Evolutionary conservation across 1,140 invertebrate genomes (phyloP), one percentile per base, ranked within the genome.

Genomic region (Nephila pilipes): DNA sequence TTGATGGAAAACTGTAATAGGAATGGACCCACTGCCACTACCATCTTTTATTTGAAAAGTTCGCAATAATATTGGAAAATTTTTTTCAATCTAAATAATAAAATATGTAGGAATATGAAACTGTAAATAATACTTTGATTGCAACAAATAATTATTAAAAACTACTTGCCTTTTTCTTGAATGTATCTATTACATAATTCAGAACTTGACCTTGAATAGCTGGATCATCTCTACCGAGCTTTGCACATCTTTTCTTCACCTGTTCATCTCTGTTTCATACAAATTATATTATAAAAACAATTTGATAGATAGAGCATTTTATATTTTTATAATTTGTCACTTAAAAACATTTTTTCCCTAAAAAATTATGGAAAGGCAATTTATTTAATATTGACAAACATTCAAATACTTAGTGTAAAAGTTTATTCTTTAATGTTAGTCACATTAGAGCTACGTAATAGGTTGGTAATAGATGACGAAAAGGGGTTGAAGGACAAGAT

Each of bases 221-320:
- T 57, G 90, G 90, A 79, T 92, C 90, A 87, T 92, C 90, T 87
- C 90, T 92, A n/a, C 90, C 90, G 5, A 87, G 29, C 79, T 92
- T 92, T 20, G 90, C 90, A 58, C 25, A 92, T 36, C 25, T 69
- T 57, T 75, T 69, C 20, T 36, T 25, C 4, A 75, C 10, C 38
- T 87, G 90, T 87, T 92, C 90, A 22, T 92, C 14, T 25, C 90
- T 92, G 63, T 18, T 38, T 5, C 8, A 65, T n/a, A 85, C 6
- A 75, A 75, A 65, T 65, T 5, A 63, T n/a, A 22, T 58, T 58
- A 58, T 10, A 46, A 46, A 46, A 46, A 10, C 46, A 46, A 46
- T 10, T 46, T 46, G 0, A 10, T 46, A 10, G 46, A 10, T 46
- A 10, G 1, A 46, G 6, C 46, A 46, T n/a, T n/a, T n/a, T n/a